Base-by-base conservation (phyloP, 1,140 invertebrate genomes). In the Nasonia giraulti region DNA sequence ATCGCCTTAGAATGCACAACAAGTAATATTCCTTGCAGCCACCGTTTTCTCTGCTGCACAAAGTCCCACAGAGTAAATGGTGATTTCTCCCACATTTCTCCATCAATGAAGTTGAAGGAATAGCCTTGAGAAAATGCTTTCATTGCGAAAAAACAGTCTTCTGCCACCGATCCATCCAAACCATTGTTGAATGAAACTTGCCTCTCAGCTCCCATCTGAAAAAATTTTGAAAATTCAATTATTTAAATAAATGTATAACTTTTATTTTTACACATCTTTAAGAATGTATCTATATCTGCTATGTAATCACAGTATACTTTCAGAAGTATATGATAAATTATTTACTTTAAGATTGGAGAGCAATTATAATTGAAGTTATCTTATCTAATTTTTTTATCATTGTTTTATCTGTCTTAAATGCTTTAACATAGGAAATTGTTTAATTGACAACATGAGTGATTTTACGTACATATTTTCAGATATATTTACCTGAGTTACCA, bases 81-180 rank as follows among this genome's bases (percentile, higher is more conserved):
- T 23, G 97, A 98, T 90, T 99, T 99, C 91, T 99, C 98, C 96
- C 97, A 98, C 98, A 99, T 99, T 93, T 99, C 98, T 27, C 98
- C 98, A 90, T 99, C 98, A 85, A 99, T 95, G 92, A 98, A 99
- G 89, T 98, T 97, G 90, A 99, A 99, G 1, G 96, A 95, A 89
- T 96, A 98, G 12, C 97, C 97, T 91, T 97, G 94, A 81, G 95
- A 95, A 89, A 96, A 97, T 0, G 98, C 98, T 85, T 96, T 96
- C 97, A 99, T 98, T 0, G 97, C 98, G 93, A 99, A 99, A 91
- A 96, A 99, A 90, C 98, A 99, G 92, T 99, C 98, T 92, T 99
- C 98, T 37, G 98, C 98, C n/a, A 99, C 97, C 0, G 98, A 99
- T 44, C 98, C 98, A 92, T 99, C 98, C 74, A 97, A 93, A 10